These are phyloP conservation scores for Ostrea denselamellosa DNA, from an alignment of 1,140 invertebrate genomes.

Conservation along the genomic window DNA sequence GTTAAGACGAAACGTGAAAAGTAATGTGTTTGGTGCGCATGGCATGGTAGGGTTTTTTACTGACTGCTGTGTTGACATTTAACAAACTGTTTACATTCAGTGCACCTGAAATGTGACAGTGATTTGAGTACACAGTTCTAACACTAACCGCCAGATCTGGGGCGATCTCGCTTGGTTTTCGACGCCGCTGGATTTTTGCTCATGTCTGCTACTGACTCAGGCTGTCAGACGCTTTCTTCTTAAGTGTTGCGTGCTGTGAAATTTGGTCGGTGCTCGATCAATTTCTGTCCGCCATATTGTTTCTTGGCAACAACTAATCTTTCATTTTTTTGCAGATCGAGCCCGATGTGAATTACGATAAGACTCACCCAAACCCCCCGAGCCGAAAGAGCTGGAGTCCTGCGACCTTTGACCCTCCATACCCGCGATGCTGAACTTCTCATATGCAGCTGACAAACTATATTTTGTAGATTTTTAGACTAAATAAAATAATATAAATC, in stretches of 20 bases:
- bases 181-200: constrained; percentile 38
- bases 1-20: too few relatives aligned
- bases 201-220: not conserved
- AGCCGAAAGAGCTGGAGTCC: not conserved
- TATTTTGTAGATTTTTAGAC: not conserved
- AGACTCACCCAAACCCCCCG: not conserved
- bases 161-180: constrained; percentile 24
- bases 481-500: not conserved
- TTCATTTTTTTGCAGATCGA: constrained; percentile 29
- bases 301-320: constrained; percentile 41
- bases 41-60: too few relatives aligned
- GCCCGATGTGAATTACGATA: constrained; percentile 16
- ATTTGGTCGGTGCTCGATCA: constrained; percentile 37
- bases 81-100: not conserved
- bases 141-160: constrained; percentile 40
- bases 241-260: constrained; percentile 15
- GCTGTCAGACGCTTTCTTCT: not conserved
- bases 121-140: not conserved
- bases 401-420: not conserved
- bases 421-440: not conserved
- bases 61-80: too few relatives aligned
- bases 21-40: too few relatives aligned
- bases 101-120: not conserved
- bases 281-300: constrained; percentile 43
- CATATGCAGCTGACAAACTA: not conserved